Base-by-base conservation (phyloP, 2,113 vertebrate species). In the Chiloscyllium plagiosum region DNA sequence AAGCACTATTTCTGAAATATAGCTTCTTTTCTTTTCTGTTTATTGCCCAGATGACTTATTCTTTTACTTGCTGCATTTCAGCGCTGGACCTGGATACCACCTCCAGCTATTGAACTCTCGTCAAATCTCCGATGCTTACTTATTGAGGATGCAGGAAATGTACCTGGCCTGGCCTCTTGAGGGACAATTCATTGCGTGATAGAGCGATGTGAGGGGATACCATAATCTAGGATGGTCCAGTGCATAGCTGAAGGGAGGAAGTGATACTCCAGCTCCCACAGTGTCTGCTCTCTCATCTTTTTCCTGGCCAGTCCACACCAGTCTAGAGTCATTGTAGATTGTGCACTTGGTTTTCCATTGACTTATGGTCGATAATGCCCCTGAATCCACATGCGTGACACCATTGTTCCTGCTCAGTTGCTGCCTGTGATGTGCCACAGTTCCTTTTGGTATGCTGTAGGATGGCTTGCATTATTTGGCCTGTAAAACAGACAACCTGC, bases 1-100 rank as follows among this genome's bases (percentile, higher is more conserved):
- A 98, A 90, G 68, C 97, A 97, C 97, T 98, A 97, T 97, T 98
- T 98, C 98, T 98, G 98, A 98, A 95, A 95, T 95, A 95, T 95
- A 72, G 47, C 98, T 98, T 97, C 97, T 97, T 97, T 97, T 97
- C 97, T 96, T 96, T 97, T 96, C 96, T 22, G 22, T 42, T 83
- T 87, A 95, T 96, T 96, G 96, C 96, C 96, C 95, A 96, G 96
- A 96, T 96, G 96, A 37, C 72, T 83, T 94, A 96, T 97, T 94
- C 96, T 96, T 96, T 96, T 96, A 96, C 96, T 97, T 96, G 96
- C 96, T 96, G 96, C 50, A 10, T 96, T 94, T 72, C 47, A 72
- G 94, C 12, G 24, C 22, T 70, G n/a, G 89, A n/a, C 65, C 68
- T 70, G 37, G 17, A 37, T 42, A 15, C 33, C 94, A 95, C 24